Base-by-base conservation (phyloP, 2,888 invertebrate genomes). In the Heliconius sara region DNA sequence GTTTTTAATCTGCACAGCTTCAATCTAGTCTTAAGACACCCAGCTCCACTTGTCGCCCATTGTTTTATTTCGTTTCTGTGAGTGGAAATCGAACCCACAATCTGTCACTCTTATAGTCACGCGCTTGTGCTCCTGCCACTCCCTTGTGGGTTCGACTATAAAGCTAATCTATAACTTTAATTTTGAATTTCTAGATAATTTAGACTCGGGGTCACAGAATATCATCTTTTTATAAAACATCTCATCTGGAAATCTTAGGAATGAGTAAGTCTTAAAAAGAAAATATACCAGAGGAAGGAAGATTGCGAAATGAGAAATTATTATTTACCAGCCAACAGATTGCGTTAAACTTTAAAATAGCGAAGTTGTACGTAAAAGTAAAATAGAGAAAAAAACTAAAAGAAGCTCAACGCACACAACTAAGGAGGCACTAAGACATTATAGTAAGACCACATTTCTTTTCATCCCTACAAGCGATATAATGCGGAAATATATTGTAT, bases 401-500 rank as follows among this genome's bases (percentile, higher is more conserved):
- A 12, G 39, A 13, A 7, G n/a, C 7, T 25, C 6, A 43, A 39
- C 19, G 6, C 47, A 52, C 6, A 52, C 6, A 12, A 39, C 39
- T 3, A 7, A 10, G 39, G 39, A 39, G 68, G 12, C 6, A 39
- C n/a, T 39, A n/a, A 68, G 68, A 68, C 39, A 39, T 68, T 68
- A 22, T 67, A 22, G 19, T 34, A 34, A 39, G 22, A 22, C 34
- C n/a, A 67, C 19, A 34, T 67, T 67, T 39, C n/a, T 39, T n/a
- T 68, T 63, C 13, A n/a, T 43, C 43, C 39, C 68, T 43, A 43
- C 13, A 39, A 39, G 13, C 43, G n/a, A 68, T 43, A 43, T 68
- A 68, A 68, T 43, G 43, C 22, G 43, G 13, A 68, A 68, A 43
- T 39, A 68, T 68, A 68, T 68, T n/a, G 68, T 68, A 68, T 68